These are phyloP conservation scores for Pyxicephalus adspersus DNA, from an alignment of 2,113 vertebrate genomes.

Conservation along the genomic window DNA sequence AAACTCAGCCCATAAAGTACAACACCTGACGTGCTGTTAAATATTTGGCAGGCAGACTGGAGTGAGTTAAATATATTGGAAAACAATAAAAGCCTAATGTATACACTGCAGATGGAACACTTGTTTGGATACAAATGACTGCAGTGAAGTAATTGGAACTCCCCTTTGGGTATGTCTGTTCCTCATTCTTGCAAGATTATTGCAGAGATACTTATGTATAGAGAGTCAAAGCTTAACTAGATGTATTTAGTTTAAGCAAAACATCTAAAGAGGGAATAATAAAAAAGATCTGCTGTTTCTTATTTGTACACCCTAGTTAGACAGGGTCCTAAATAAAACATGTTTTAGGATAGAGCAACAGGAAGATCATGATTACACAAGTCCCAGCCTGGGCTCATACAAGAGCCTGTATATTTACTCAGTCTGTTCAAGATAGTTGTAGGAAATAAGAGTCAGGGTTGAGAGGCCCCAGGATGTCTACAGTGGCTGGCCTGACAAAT, in stretches of 20 bases:
- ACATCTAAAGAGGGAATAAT: neutral
- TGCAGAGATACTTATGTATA: constrained; percentile 24
- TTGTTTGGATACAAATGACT: neutral
- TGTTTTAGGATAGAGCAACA: constrained; percentile 21
- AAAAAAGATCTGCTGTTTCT: constrained; percentile 9
- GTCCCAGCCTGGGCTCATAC: no score
- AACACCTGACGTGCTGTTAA: neutral
- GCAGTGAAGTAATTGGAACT: constrained; percentile 22
- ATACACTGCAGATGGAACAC: constrained; percentile 12
- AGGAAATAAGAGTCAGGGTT: no score
- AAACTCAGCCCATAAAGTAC: neutral
- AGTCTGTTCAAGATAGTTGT: no score
- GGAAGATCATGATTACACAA: no score
- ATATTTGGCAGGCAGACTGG: neutral
- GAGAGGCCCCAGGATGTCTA: no score
- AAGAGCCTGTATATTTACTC: neutral
- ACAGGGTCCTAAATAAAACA: neutral
- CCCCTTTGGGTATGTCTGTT: constrained; percentile 7
- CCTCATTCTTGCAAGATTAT: constrained; percentile 6
- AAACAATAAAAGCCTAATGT: neutral
- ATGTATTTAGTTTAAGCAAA: constrained; percentile 9
- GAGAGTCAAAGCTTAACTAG: neutral
- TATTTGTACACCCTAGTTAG: neutral
- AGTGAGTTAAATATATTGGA: constrained; percentile 2
- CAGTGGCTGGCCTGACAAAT: no score